Evolutionary conservation across 2,113 vertebrate species (phyloP).

Genomic region (Sturnira hondurensis): DNA sequence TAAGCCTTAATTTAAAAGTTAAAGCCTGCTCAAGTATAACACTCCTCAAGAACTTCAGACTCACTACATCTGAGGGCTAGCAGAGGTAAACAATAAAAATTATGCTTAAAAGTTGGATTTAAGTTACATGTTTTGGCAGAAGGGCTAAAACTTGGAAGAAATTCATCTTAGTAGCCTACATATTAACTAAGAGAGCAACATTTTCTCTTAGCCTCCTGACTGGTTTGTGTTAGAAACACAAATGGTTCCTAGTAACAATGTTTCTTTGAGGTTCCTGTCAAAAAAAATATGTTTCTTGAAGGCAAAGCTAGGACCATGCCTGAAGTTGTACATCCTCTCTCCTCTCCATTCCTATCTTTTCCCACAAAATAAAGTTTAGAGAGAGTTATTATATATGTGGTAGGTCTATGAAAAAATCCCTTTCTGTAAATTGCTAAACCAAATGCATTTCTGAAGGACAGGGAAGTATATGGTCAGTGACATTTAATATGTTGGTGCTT

Average conservation of each 20-base stretch:
- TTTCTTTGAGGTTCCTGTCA: neutral
- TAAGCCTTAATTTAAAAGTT: slow-evolving; percentile 12
- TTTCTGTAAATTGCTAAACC: neutral
- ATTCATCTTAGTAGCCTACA: neutral
- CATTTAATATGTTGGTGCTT: neutral
- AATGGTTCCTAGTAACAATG: neutral
- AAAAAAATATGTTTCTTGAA: neutral
- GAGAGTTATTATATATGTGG: neutral
- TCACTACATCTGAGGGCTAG: neutral
- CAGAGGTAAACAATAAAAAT: neutral
- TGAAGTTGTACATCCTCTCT: neutral
- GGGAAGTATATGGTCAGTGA: neutral
- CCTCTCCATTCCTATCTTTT: neutral
- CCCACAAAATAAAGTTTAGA: neutral
- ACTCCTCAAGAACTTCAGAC: neutral
- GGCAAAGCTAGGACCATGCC: neutral
- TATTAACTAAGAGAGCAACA: neutral
- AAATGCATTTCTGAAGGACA: slow-evolving; percentile 24
- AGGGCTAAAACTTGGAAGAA: neutral
- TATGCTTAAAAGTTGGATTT: neutral
- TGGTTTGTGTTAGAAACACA: neutral
- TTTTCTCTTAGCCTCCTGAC: neutral
- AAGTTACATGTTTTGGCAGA: neutral
- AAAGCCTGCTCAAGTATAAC: neutral
- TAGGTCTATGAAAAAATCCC: neutral